Conservation (phyloP, 2,888 invertebrate species). For the Linnaemya tessellans region DNA sequence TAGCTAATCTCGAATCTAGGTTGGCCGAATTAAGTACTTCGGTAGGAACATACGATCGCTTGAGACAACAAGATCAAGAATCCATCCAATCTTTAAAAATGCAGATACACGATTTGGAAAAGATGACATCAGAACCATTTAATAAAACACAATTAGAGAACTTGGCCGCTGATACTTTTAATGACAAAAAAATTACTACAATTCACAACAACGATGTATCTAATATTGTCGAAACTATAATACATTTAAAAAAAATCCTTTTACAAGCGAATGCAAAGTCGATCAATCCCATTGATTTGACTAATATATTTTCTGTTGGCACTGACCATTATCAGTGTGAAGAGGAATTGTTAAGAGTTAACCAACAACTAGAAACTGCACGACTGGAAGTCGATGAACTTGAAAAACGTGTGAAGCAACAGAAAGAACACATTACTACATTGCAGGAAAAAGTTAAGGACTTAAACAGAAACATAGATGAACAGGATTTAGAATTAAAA, state of each 20-base stretch:
- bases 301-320: conserved; percentile 84
- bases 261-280: conserved; percentile 86
- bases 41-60: conserved; percentile 90
- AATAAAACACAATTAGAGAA: conserved; percentile 76
- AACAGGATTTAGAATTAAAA: conserved; percentile 87
- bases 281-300: conserved; percentile 86
- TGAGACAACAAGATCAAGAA: conserved; percentile 88
- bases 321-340: conserved; percentile 85
- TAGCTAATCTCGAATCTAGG: conserved; percentile 89
- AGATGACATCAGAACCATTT: conserved; percentile 65
- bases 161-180: not conserved
- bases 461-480: conserved; percentile 86
- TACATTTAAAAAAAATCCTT: conserved; percentile 86
- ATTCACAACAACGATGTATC: conserved; percentile 83
- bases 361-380: conserved; percentile 87
- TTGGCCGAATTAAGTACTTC: conserved; percentile 91
- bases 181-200: not conserved
- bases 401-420: conserved; percentile 79
- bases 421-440: conserved; percentile 86
- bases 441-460: conserved; percentile 88
- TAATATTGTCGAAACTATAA: conserved; percentile 86
- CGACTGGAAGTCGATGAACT: conserved; percentile 82
- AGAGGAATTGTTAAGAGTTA: conserved; percentile 86
- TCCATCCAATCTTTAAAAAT: conserved; percentile 86
- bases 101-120: conserved; percentile 78